Conservation (phyloP, 2,888 invertebrate species). For the Lagria hirta region DNA sequence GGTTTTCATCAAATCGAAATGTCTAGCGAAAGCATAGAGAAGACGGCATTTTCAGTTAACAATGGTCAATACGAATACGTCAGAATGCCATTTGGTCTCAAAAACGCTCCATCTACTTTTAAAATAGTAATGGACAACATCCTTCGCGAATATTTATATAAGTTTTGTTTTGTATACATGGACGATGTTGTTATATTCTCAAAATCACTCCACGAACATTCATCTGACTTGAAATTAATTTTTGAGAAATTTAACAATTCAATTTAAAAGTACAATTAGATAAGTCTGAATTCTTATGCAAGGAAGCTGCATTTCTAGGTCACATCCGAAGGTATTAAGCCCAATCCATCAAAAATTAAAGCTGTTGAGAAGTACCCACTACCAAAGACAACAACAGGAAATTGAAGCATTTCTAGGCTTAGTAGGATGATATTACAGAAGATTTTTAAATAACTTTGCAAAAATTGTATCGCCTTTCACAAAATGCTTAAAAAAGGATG, state of each 20-base stretch:
- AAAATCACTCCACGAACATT: conserved; percentile 34
- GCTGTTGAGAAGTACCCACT: neutral
- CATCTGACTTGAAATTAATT: conserved; percentile 29
- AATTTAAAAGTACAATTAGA: conserved; percentile 22
- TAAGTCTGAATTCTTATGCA: neutral
- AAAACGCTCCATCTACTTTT: conserved; percentile 48
- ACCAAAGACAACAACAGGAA: neutral
- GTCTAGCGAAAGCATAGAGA: conserved; percentile 35
- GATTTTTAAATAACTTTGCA: conserved; percentile 1
- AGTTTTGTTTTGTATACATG: conserved; percentile 43
- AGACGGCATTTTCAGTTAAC: conserved; percentile 47
- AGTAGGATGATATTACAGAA: conserved; percentile 1
- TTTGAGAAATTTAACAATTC: conserved; percentile 30
- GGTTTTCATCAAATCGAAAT: conserved; percentile 49
- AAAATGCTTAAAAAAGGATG: conserved; percentile 1
- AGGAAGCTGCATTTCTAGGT: neutral
- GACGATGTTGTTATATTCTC: conserved; percentile 45
- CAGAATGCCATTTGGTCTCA: conserved; percentile 48
- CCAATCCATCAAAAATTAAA: conserved; percentile 1
- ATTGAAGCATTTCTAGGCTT: conserved; percentile 1
- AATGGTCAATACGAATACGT: conserved; percentile 45
- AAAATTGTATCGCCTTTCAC: neutral
- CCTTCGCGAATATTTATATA: conserved; percentile 36
- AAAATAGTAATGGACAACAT: conserved; percentile 41
- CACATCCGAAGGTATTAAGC: neutral